A percentile compares a stretch with the other conserved stretches of the same genome.
Evolutionary conservation across 2,888 invertebrate species (phyloP).

Genomic region (Platycnemis pennipes): DNA sequence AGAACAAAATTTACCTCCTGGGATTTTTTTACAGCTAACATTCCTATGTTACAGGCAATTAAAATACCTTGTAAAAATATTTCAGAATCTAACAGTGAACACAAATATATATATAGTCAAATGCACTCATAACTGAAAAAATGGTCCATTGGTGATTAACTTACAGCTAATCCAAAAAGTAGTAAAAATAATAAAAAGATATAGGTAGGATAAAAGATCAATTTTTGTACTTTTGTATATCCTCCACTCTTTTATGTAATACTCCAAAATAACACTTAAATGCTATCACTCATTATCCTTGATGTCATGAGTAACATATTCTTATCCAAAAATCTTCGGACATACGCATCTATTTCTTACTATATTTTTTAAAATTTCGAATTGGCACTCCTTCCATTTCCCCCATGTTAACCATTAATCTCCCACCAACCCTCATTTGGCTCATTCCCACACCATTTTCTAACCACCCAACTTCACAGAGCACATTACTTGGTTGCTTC

Average conservation of each 20-base stretch:
- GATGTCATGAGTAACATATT: conserved; percentile 61
- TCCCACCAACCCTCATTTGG: conserved; percentile 57
- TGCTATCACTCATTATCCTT: conserved; percentile 63
- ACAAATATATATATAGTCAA: conserved; percentile 60
- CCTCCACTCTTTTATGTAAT: conserved; percentile 62
- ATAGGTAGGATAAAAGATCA: conserved; percentile 53
- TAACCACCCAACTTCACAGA: conserved; percentile 61
- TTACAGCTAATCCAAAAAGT: conserved; percentile 65
- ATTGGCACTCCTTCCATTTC: conserved; percentile 67
- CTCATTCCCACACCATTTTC: conserved; percentile 54
- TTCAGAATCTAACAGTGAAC: conserved; percentile 68
- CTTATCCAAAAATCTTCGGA: conserved; percentile 66
- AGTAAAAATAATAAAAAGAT: conserved; percentile 60
- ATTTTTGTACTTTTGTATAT: conserved; percentile 66
- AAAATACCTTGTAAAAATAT: conserved; percentile 66
- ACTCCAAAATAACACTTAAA: conserved; percentile 67
- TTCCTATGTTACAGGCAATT: conserved; percentile 48
- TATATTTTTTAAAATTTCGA: conserved; percentile 6
- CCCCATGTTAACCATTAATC: conserved; percentile 59
- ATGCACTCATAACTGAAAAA: conserved; percentile 54
- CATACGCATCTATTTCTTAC: conserved; percentile 50
- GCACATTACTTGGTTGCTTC: conserved; percentile 87
- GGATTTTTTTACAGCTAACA: conserved; percentile 24
- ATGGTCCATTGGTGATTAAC: conserved; percentile 61
- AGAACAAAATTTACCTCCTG: conserved; percentile 56